Percentiles rank a stretch among this genome's conserved stretches.
Evolutionary conservation across 2,797 vertebrate genomes (phyloP).

Genomic region (Tympanoctomys barrerae): DNA sequence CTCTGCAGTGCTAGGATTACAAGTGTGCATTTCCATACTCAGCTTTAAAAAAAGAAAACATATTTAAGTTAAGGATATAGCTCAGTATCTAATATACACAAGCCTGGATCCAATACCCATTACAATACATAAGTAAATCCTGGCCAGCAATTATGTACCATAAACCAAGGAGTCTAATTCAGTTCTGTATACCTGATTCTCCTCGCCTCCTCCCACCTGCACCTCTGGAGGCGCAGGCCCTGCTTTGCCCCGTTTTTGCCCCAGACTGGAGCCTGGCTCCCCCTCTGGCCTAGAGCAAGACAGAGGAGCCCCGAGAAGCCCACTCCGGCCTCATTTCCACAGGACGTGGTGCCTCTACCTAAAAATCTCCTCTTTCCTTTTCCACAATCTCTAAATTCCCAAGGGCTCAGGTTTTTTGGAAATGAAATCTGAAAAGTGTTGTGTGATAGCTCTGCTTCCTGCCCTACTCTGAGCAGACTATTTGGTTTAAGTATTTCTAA

Average conservation of each 20-base stretch:
- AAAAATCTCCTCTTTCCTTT: slow-evolving; percentile 1
- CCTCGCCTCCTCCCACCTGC: rapidly evolving
- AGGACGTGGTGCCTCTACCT: not conserved
- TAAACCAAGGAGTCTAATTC: not conserved
- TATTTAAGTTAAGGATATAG: not conserved
- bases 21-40: not conserved
- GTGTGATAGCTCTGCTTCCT: not conserved
- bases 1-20: not conserved
- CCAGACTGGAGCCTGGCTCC: not conserved
- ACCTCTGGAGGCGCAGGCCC: not conserved
- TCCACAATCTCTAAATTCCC: not conserved
- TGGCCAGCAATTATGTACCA: not conserved
- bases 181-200: not conserved
- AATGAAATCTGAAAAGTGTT: slow-evolving; percentile 2
- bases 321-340: not conserved
- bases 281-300: not conserved
- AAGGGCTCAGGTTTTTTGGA: slow-evolving; percentile 29
- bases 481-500: not conserved
- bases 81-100: not conserved
- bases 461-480: not conserved
- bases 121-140: not conserved
- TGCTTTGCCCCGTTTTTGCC: too few species aligned
- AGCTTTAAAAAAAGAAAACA: not conserved
- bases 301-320: not conserved
- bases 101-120: not conserved